These are phyloP conservation scores for Papilio polytes DNA, from an alignment of 1,140 invertebrate genomes.

Conservation along the genomic window DNA sequence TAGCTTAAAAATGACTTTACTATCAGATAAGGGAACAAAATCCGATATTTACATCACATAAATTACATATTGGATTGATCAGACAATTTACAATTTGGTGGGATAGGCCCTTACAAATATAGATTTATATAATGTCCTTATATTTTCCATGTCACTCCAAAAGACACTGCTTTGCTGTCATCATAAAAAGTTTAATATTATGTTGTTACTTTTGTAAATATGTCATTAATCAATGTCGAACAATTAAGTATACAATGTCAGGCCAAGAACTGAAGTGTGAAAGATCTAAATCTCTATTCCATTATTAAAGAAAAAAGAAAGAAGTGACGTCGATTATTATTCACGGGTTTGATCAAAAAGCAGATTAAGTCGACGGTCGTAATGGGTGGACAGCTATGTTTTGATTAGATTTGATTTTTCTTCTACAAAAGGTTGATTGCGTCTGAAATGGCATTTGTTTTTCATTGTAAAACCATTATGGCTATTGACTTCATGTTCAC, in stretches of 20 bases:
- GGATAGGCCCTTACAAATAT: no score
- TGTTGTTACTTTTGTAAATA: background rate
- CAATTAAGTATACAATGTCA: background rate
- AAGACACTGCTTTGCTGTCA: background rate
- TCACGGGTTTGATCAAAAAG: conserved; percentile 12
- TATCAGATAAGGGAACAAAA: no score
- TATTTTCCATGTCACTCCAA: background rate
- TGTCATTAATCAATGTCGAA: background rate
- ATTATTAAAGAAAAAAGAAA: background rate
- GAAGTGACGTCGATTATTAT: conserved; percentile 6
- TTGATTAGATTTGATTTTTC: conserved; percentile 1
- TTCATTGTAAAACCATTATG: background rate
- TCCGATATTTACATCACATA: no score
- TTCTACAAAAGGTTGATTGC: background rate
- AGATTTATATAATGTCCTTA: no score
- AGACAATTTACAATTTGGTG: no score
- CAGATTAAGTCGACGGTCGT: conserved; percentile 4
- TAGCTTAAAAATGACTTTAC: no score
- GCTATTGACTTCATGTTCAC: background rate
- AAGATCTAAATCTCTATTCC: background rate
- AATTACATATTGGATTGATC: no score
- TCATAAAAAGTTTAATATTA: background rate
- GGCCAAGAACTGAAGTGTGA: background rate
- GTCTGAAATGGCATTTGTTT: background rate
- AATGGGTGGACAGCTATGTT: conserved; percentile 18